Conservation (phyloP, 2,113 vertebrate genomes). For the Rhea americana region DNA sequence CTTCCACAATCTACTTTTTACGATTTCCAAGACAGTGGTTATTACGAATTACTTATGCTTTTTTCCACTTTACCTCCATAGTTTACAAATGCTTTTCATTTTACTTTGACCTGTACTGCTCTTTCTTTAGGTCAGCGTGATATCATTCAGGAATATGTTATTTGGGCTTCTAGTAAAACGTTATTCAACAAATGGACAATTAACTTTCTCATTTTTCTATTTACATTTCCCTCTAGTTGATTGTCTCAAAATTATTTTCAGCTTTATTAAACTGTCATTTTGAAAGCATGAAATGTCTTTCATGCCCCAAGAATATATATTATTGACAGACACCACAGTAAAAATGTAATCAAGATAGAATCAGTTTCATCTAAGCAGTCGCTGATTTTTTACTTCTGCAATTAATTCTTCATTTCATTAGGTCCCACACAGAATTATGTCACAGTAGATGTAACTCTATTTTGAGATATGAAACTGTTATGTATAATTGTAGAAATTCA, state of each 20-base stretch:
- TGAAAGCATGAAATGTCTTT: neutral
- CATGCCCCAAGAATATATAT: neutral
- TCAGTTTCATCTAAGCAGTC: neutral
- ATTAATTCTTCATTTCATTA: constrained; percentile 20
- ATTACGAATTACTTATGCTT: neutral
- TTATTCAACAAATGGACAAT: constrained; percentile 1
- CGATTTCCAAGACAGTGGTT: neutral
- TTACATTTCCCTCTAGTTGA: constrained; percentile 9
- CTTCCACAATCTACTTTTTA: neutral
- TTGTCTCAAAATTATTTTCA: constrained; percentile 43
- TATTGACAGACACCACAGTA: constrained; percentile 20
- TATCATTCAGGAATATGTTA: neutral
- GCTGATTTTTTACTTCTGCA: neutral
- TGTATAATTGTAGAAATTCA: neutral
- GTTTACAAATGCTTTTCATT: neutral
- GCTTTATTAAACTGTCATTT: constrained; percentile 31
- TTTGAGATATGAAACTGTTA: neutral
- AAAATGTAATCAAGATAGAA: constrained; percentile 41
- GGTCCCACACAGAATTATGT: neutral
- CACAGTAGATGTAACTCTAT: neutral
- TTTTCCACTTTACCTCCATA: neutral
- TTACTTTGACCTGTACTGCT: neutral
- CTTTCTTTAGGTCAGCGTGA: neutral
- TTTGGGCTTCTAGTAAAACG: constrained; percentile 21
- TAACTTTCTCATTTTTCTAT: constrained; percentile 30